phyloP scores from a whole-genome alignment of 2,797 vertebrate species.

The Pachyuromys duprasi region DNA sequence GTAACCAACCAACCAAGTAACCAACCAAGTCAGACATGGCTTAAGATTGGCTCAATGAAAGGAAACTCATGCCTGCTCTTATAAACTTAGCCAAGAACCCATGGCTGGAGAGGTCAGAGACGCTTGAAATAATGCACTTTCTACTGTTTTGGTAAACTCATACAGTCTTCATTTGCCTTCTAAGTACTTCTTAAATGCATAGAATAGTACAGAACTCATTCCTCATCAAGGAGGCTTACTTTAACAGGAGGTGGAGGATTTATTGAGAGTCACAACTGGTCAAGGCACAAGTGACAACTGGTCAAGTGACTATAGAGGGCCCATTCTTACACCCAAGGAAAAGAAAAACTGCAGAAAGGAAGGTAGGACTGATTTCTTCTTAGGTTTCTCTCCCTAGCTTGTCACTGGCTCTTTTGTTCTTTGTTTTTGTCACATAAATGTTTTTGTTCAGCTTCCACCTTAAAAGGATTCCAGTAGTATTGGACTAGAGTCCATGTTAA shows the following conservation, averaged over 20 bases:
- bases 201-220: background rate
- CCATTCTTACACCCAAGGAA: background rate
- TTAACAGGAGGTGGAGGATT: background rate
- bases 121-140: background rate
- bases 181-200: background rate
- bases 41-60: background rate
- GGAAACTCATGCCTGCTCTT: background rate
- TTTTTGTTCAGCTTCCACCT: background rate
- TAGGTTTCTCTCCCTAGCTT: background rate
- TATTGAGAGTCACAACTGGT: background rate
- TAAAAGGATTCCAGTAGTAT: background rate
- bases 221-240: background rate
- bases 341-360: background rate
- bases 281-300: background rate
- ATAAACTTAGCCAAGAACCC: background rate
- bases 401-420: background rate
- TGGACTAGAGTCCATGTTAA: background rate
- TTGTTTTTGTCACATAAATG: background rate
- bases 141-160: background rate
- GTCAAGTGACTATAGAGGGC: background rate
- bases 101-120: background rate
- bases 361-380: background rate
- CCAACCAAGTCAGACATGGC: background rate
- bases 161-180: background rate
- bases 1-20: background rate